A percentile compares a stretch with the other conserved stretches of the same genome.
These are phyloP conservation scores for Nasonia vitripennis DNA, from an alignment of 1,140 invertebrate genomes.

Conservation along the genomic window DNA sequence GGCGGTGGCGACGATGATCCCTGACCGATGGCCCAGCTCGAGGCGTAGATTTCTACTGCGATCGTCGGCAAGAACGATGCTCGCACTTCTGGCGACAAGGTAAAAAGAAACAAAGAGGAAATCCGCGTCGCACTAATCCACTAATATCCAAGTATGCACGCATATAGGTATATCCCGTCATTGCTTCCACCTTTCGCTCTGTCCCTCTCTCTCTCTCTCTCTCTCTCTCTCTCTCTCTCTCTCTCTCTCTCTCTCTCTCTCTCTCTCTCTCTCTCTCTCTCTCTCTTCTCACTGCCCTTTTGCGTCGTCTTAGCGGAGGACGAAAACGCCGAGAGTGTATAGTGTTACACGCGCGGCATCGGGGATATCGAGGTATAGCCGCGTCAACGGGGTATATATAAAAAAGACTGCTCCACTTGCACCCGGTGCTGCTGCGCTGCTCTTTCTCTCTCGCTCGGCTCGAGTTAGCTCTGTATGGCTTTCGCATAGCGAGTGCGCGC, in stretches of 20 bases:
- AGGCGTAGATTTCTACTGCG: constrained; percentile 68
- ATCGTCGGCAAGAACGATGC: constrained; percentile 68
- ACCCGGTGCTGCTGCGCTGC: neutral
- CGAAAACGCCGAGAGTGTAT: neutral
- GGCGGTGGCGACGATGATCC: constrained; percentile 57
- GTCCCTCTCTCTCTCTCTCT: neutral
- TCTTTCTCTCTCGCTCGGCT: too few species aligned
- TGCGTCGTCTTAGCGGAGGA: neutral
- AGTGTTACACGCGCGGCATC: neutral
- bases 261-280: too few species aligned
- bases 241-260: too few species aligned
- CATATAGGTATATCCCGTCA: neutral
- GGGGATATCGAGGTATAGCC: neutral
- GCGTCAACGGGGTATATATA: neutral
- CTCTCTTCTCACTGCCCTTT: neutral
- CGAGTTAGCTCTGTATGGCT: too few species aligned
- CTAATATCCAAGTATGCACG: neutral
- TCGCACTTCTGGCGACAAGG: constrained; percentile 42
- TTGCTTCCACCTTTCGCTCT: neutral
- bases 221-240: neutral
- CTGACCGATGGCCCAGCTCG: constrained; percentile 71
- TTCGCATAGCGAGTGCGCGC: too few species aligned
- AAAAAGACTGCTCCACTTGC: constrained; percentile 2
- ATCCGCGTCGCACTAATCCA: neutral
- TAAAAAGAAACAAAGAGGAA: constrained; percentile 59